Percentiles rank a stretch among this genome's conserved stretches.
phyloP scores from a whole-genome alignment of 2,113 vertebrate genomes.

The Zonotrichia leucophrys region DNA sequence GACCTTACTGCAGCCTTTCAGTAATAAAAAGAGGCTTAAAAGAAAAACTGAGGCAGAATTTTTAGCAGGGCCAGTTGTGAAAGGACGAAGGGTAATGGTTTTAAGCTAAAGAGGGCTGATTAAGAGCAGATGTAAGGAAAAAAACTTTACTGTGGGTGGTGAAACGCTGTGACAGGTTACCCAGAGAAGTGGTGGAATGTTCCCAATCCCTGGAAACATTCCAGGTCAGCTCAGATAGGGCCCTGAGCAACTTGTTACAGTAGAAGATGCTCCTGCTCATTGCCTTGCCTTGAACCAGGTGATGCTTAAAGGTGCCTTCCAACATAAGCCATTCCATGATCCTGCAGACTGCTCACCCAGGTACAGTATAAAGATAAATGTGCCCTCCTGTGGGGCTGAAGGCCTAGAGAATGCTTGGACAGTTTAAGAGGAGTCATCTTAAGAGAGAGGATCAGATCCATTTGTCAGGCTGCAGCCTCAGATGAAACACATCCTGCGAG shows the following conservation, averaged over 20 bases:
- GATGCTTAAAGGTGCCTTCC: background rate
- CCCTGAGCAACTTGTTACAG: background rate
- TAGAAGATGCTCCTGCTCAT: background rate
- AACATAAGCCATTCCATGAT: background rate
- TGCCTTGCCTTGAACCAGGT: background rate
- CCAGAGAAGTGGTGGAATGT: background rate
- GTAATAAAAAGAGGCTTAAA: background rate
- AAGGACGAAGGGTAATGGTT: background rate
- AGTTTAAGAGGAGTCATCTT: background rate
- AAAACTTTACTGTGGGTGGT: fast-evolving
- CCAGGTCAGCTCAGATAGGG: background rate
- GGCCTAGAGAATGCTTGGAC: background rate
- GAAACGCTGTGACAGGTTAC: background rate
- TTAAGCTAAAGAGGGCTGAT: background rate
- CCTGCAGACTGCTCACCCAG: background rate
- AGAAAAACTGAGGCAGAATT: background rate
- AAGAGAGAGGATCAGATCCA: background rate
- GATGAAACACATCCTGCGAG: background rate
- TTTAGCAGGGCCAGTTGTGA: background rate
- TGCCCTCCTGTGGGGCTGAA: background rate
- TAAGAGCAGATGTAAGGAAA: background rate
- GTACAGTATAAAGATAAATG: background rate
- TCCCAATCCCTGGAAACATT: background rate
- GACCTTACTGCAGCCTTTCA: background rate
- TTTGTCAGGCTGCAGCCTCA: background rate